Evolutionary conservation across 2,113 vertebrate species (phyloP).

Genomic region (Holacanthus passer): DNA sequence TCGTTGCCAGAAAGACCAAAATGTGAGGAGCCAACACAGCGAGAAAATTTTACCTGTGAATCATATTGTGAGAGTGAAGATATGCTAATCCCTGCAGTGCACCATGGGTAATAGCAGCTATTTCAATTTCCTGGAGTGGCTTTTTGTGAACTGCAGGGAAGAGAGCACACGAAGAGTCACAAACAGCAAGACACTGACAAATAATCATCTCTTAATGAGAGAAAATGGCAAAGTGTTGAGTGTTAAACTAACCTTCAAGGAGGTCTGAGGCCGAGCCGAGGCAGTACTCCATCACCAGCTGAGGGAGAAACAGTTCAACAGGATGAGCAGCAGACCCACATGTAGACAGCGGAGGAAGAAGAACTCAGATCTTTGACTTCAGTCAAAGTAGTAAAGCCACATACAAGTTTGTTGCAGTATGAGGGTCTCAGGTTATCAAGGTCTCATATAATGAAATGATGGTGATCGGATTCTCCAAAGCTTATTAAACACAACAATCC

Average conservation of each 20-base stretch:
- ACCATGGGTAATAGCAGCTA: constrained; percentile 94
- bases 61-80: constrained; percentile 96
- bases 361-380: too few species aligned
- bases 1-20: too few species aligned
- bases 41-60: constrained; percentile 87
- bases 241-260: constrained; percentile 65
- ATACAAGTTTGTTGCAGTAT: too few species aligned
- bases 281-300: constrained; percentile 93
- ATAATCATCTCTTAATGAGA: not conserved
- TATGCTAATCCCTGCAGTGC: constrained; percentile 93
- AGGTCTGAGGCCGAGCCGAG: constrained; percentile 89
- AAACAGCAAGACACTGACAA: not conserved
- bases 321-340: not conserved
- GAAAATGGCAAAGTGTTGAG: fast-evolving
- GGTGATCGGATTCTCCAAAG: too few species aligned
- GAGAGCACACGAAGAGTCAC: constrained; percentile 5
- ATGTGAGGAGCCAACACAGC: not conserved
- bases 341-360: too few species aligned
- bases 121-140: constrained; percentile 94
- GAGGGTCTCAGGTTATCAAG: too few species aligned
- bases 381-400: too few species aligned
- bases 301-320: not conserved
- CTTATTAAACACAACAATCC: too few species aligned
- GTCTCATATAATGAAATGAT: too few species aligned
- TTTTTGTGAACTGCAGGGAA: constrained; percentile 90